These are phyloP conservation scores for Chloroclystis v-ata DNA, from an alignment of 2,888 invertebrate species.

Conservation along the genomic window DNA sequence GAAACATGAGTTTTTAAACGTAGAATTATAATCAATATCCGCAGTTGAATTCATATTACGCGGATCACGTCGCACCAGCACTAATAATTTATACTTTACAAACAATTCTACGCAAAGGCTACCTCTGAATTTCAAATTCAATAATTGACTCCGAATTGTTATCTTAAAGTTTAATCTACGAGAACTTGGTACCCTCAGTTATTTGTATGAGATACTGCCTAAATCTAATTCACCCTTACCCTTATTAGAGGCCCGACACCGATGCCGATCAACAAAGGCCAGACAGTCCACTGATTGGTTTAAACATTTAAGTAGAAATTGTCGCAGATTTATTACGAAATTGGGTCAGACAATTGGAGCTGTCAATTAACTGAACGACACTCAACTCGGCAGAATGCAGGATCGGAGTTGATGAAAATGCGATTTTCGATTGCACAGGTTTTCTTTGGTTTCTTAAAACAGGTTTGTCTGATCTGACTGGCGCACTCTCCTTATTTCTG, in stretches of 20 bases:
- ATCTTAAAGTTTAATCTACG: background rate
- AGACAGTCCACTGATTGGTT: conserved; percentile 6
- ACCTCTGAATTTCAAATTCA: too few relatives aligned
- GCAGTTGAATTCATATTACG: too few relatives aligned
- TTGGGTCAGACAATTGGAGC: conserved; percentile 15
- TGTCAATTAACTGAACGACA: conserved; percentile 12
- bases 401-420: background rate
- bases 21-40: too few relatives aligned
- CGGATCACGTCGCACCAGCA: too few relatives aligned
- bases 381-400: conserved; percentile 2
- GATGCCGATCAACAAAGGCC: conserved; percentile 19
- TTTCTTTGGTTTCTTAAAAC: background rate
- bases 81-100: too few relatives aligned
- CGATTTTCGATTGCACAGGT: background rate
- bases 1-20: too few relatives aligned
- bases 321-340: conserved; percentile 6
- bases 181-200: background rate
- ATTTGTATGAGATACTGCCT: background rate
- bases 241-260: conserved; percentile 16
- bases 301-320: conserved; percentile 10
- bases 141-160: background rate
- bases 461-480: background rate
- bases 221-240: conserved; percentile 1
- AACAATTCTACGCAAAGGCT: too few relatives aligned
- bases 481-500: too few relatives aligned